Base-by-base conservation (phyloP, 2,888 invertebrate genomes). In the Anthrax anthrax region DNA sequence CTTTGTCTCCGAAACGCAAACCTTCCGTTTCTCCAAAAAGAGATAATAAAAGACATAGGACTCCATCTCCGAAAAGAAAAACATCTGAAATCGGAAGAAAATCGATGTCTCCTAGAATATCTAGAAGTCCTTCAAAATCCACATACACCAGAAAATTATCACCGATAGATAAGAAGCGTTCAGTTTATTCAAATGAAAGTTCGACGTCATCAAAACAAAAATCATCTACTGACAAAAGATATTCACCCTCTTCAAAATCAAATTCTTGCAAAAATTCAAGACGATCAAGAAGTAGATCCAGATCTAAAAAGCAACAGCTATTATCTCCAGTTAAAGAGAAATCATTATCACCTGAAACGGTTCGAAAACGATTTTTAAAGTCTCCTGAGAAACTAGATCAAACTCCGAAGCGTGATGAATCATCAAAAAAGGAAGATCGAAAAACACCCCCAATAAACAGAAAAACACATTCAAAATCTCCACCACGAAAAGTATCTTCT, bases 1-100 rank as follows among this genome's bases (percentile, higher is more conserved):
- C 43, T 17, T 56, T 60, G 1, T 65, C 69, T 3, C 55, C 58
- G 46, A 45, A 39, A 16, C 42, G 39, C n/a, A 18, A 38, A 17
- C 36, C 42, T 37, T 50, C 39, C 39, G 27, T 39, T 14, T 36
- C 44, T 34, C 34, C 42, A 39, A 45, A 45, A 39, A 29, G 46
- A 42, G 48, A 41, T 39, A 41, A 18, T 16, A 42, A 44, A 29
- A 51, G 48, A 45, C 46, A 48, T 41, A 42, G 41, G 23, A 46
- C 43, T 19, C 34, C 29, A 40, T 39, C 46, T n/a, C 41, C 36
- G 14, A 38, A 39, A 18, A 38, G 43, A 32, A 43, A 48, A 38
- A 46, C 47, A 0, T 23, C 23, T 8, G 23, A 23, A 23, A 23
- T 4, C 23, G 8, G 23, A 23, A 23, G 8, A 23, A 4, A 23